These are phyloP conservation scores for Hyla sarda DNA, from an alignment of 2,113 vertebrate genomes.

Conservation along the genomic window DNA sequence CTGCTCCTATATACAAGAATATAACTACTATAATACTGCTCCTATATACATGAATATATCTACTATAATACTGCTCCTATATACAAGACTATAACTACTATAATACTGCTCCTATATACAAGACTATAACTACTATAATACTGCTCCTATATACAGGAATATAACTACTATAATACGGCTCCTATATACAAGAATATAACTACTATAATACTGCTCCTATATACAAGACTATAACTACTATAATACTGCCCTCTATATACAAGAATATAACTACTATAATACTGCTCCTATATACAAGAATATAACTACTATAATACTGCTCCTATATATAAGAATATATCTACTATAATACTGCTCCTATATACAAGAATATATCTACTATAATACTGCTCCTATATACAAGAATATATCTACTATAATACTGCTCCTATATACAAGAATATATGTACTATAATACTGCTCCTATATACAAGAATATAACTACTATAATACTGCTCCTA, in stretches of 20 bases:
- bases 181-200: too few species aligned
- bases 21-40: constrained; percentile 4
- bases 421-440: too few species aligned
- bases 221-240: too few species aligned
- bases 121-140: constrained; percentile 1
- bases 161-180: neutral
- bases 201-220: too few species aligned
- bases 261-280: constrained; percentile 19
- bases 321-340: neutral
- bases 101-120: neutral
- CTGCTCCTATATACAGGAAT: neutral
- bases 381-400: too few species aligned
- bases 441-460: too few species aligned
- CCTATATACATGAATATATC: neutral
- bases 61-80: neutral
- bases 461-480: too few species aligned
- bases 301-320: constrained; percentile 8
- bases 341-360: neutral
- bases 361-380: too few species aligned
- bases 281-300: neutral
- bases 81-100: neutral
- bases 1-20: neutral
- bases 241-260: neutral
- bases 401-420: too few species aligned
- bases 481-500: too few species aligned